Percentiles rank a stretch among this genome's conserved stretches.
phyloP scores from a whole-genome alignment of 2,888 invertebrate species.

The Brenthis ino region DNA sequence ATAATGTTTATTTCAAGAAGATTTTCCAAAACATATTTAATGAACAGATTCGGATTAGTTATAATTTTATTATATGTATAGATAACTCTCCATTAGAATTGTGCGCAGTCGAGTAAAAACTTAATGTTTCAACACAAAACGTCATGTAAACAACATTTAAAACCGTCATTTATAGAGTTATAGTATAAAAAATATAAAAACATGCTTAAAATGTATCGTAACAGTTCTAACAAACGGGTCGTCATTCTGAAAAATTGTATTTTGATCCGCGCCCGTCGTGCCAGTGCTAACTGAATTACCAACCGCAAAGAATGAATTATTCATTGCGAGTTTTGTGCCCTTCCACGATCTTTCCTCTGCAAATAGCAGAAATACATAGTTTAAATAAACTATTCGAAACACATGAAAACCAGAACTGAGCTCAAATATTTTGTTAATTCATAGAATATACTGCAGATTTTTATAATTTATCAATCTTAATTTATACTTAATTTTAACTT shows the following conservation, averaged over 20 bases:
- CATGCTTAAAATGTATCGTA: neutral
- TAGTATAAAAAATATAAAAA: neutral
- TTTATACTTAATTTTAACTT: too few species aligned
- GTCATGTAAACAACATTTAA: too few species aligned
- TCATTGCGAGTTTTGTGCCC: constrained; percentile 57
- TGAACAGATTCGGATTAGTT: too few species aligned
- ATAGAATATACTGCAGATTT: neutral
- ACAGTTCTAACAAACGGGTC: neutral
- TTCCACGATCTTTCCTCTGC: constrained; percentile 25
- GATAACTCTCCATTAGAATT: too few species aligned
- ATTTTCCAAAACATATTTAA: too few species aligned
- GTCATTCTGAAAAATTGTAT: constrained; percentile 17
- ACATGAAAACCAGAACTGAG: neutral
- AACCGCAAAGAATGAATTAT: constrained; percentile 61
- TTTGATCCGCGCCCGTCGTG: constrained; percentile 36
- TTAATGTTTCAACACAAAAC: too few species aligned
- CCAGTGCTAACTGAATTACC: constrained; percentile 59
- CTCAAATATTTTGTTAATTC: neutral
- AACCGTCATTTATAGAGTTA: neutral
- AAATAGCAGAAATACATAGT: constrained; percentile 18
- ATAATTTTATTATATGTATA: too few species aligned
- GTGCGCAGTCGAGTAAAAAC: too few species aligned
- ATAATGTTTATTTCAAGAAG: too few species aligned
- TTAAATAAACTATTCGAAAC: constrained; percentile 6
- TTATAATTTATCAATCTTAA: neutral